These are phyloP conservation scores for Zapus hudsonius DNA, from an alignment of 2,113 vertebrate genomes.

Conservation along the genomic window DNA sequence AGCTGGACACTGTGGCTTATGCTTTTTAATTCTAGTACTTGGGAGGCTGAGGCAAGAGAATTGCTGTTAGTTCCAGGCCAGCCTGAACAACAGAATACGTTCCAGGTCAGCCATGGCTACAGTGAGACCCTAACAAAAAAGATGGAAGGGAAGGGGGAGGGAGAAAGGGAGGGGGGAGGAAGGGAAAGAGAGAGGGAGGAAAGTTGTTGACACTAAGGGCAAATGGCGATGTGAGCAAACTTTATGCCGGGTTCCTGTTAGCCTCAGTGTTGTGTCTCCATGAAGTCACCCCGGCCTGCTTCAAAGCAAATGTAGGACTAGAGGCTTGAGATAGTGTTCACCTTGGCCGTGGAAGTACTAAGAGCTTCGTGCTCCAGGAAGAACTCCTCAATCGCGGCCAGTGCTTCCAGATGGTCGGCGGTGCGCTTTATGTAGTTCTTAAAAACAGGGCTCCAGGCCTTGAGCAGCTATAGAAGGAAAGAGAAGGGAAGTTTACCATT, in stretches of 20 bases:
- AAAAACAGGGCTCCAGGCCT: constrained; percentile 95
- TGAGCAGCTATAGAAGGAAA: constrained; percentile 88
- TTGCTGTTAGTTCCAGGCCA: not conserved
- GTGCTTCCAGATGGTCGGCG: constrained; percentile 93
- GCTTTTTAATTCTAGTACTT: not conserved
- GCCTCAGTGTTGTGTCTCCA: not conserved
- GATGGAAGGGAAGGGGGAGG: not conserved
- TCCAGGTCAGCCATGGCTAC: too few relatives aligned
- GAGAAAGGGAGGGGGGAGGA: too few relatives aligned
- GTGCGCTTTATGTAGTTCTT: constrained; percentile 97
- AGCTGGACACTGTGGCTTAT: too few relatives aligned
- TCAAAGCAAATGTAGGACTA: constrained; percentile 16
- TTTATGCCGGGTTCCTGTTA: not conserved
- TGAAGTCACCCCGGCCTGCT: not conserved
- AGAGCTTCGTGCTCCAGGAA: constrained; percentile 93
- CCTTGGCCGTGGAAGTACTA: constrained; percentile 92
- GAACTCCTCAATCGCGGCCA: constrained; percentile 95
- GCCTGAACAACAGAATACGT: not conserved
- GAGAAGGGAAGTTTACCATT: constrained; percentile 8
- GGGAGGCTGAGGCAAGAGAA: not conserved
- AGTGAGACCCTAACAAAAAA: not conserved
- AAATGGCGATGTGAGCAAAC: not conserved
- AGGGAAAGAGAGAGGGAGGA: not conserved
- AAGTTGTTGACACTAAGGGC: not conserved
- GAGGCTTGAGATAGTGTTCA: constrained; percentile 74